Conservation (phyloP, 2,797 vertebrate genomes). For the Rhinichthys osculus region DNA sequence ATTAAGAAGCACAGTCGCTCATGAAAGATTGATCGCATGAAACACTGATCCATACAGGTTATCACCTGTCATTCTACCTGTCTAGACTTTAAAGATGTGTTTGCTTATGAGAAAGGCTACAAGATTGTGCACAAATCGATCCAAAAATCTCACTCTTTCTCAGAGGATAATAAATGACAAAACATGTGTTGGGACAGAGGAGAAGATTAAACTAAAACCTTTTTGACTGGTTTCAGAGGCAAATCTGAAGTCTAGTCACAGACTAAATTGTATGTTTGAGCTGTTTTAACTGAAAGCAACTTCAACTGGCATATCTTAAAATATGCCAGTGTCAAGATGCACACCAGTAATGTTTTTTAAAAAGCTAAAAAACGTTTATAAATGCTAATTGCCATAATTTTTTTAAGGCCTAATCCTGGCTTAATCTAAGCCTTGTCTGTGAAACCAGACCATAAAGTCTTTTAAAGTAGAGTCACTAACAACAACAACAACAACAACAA, state of each 20-base stretch:
- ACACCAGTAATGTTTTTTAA: neutral
- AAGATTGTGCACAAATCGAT: neutral
- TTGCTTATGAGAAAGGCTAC: neutral
- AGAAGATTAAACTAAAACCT: neutral
- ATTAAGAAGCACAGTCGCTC: constrained; percentile 8
- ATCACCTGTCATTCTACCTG: constrained; percentile 9
- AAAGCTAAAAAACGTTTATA: neutral
- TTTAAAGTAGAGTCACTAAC: neutral
- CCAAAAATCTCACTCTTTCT: neutral
- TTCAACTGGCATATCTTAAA: neutral
- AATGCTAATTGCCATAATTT: neutral
- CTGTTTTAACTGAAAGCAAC: neutral
- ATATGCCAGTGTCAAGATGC: neutral
- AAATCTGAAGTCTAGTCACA: neutral
- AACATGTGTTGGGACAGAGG: neutral
- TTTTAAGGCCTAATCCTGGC: neutral
- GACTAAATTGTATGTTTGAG: neutral
- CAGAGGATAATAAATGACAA: neutral
- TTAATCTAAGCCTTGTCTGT: neutral
- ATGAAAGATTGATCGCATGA: constrained; percentile 5
- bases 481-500: neutral
- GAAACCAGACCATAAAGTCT: neutral
- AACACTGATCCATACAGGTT: constrained; percentile 27
- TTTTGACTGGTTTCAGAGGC: neutral
- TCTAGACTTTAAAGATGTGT: constrained; percentile 16